These are phyloP conservation scores for Drosophila pseudotalamancana DNA, from an alignment of 2,888 invertebrate genomes.

Conservation along the genomic window DNA sequence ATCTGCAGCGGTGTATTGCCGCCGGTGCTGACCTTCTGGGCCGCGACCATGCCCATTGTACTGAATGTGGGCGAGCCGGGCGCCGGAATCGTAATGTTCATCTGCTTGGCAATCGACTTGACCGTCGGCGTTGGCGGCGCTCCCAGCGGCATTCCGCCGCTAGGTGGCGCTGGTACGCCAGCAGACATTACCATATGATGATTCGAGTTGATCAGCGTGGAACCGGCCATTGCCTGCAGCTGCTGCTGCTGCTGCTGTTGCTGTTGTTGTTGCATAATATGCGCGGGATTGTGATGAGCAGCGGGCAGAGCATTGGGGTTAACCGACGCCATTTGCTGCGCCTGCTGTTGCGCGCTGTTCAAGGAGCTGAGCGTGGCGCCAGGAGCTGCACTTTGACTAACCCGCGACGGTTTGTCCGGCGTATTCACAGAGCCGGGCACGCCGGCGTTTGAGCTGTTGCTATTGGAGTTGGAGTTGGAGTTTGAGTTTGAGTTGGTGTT, in stretches of 20 bases:
- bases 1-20: slow-evolving; percentile 83
- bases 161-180: slow-evolving; percentile 55
- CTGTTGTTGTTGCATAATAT: slow-evolving; percentile 56
- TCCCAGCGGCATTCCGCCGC: slow-evolving; percentile 73
- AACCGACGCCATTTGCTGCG: slow-evolving; percentile 33
- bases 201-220: slow-evolving; percentile 80
- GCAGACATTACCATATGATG: slow-evolving; percentile 63
- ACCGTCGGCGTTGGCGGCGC: slow-evolving; percentile 81
- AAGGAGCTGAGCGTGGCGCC: slow-evolving; percentile 39
- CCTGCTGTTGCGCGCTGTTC: slow-evolving; percentile 42
- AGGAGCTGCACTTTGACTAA: slow-evolving; percentile 45
- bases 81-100: slow-evolving; percentile 79
- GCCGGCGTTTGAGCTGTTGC: slow-evolving; percentile 50
- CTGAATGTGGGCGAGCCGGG: slow-evolving; percentile 77
- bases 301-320: slow-evolving; percentile 34
- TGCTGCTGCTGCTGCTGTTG: slow-evolving; percentile 76
- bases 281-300: slow-evolving; percentile 31
- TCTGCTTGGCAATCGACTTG: slow-evolving; percentile 82
- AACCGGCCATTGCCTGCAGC: slow-evolving; percentile 76
- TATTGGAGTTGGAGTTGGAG: slow-evolving; percentile 56
- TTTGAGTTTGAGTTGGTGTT: slow-evolving; percentile 79
- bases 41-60: slow-evolving; percentile 80
- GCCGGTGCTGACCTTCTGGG: slow-evolving; percentile 67
- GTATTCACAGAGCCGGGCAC: slow-evolving; percentile 43
- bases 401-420: slow-evolving; percentile 79